These are phyloP conservation scores for Nomada fabriciana DNA, from an alignment of 2,888 invertebrate species.

Conservation along the genomic window DNA sequence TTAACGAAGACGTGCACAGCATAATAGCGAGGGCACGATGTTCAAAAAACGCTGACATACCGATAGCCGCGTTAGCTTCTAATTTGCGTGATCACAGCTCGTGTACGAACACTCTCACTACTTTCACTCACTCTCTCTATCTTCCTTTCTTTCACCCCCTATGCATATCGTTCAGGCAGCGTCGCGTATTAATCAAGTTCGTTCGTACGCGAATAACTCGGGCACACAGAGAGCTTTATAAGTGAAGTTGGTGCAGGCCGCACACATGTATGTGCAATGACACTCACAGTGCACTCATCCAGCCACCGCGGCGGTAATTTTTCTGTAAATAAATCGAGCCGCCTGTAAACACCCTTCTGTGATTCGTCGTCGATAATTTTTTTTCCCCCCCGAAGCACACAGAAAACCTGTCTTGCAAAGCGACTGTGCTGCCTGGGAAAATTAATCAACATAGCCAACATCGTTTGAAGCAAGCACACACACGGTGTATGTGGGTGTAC, in stretches of 20 bases:
- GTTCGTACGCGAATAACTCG: slow-evolving; percentile 1
- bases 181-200: slow-evolving; percentile 37
- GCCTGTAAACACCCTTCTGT: background rate
- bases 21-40: slow-evolving; percentile 38
- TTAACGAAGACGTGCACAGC: slow-evolving; percentile 46
- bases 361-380: background rate
- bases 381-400: too few species aligned
- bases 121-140: background rate
- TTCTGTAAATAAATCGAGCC: slow-evolving; percentile 2
- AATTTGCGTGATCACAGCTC: slow-evolving; percentile 49
- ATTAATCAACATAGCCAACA: too few species aligned
- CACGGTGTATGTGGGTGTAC: too few species aligned
- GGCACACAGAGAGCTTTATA: slow-evolving; percentile 1
- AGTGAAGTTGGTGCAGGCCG: background rate
- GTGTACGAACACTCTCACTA: background rate
- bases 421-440: too few species aligned
- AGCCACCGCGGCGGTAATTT: background rate
- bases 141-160: background rate
- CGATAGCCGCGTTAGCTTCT: slow-evolving; percentile 54
- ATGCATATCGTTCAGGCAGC: background rate
- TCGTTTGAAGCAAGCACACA: too few species aligned
- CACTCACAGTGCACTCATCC: background rate
- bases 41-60: slow-evolving; percentile 55
- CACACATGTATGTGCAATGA: slow-evolving; percentile 1
- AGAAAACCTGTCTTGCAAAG: too few species aligned